phyloP scores from a whole-genome alignment of 2,113 vertebrate species.

The Laticauda colubrina region DNA sequence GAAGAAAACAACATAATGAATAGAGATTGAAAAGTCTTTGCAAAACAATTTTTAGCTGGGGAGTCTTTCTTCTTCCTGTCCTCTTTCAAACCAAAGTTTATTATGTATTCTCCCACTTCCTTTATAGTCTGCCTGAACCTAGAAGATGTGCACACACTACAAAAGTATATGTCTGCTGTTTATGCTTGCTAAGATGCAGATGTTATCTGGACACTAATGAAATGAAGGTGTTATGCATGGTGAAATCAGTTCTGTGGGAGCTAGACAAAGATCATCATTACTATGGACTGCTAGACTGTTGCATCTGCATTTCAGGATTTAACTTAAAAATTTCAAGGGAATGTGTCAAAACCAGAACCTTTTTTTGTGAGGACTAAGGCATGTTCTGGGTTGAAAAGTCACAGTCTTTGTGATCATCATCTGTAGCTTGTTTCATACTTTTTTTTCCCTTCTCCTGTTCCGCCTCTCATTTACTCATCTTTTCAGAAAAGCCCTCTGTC shows the following conservation, averaged over 20 bases:
- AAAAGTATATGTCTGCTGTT: not conserved
- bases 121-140: not conserved
- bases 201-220: not conserved
- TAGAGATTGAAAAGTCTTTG: not conserved
- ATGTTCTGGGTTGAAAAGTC: not conserved
- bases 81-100: not conserved
- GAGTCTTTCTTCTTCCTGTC: not conserved
- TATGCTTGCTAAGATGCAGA: not conserved
- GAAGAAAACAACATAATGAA: rapidly evolving
- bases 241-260: not conserved
- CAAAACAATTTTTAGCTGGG: not conserved
- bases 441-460: not conserved
- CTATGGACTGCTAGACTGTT: not conserved
- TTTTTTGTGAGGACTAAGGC: not conserved
- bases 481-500: not conserved
- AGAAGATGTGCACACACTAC: not conserved
- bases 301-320: not conserved
- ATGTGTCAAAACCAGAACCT: not conserved
- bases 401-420: not conserved
- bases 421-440: not conserved
- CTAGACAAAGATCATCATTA: not conserved
- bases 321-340: not conserved
- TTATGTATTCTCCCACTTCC: not conserved
- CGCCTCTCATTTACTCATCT: not conserved
- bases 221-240: not conserved